Conservation (phyloP, 2,113 vertebrate species). For the Cololabis saira region DNA sequence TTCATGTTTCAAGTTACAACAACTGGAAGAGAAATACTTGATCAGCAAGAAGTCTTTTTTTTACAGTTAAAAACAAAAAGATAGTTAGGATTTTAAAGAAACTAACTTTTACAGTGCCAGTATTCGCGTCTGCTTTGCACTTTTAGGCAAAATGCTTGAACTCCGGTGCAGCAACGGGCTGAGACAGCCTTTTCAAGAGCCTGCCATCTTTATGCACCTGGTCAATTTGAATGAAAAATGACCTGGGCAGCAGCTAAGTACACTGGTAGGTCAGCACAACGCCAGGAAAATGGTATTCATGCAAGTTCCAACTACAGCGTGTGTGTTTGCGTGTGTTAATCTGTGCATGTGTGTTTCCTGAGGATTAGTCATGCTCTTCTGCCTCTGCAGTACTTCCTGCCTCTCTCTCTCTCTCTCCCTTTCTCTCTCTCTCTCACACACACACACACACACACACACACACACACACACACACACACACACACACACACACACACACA, state of each 20-base stretch:
- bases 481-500: constrained; percentile 35
- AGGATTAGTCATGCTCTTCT: constrained; percentile 75
- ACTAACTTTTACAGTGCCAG: constrained; percentile 23
- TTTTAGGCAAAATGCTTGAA: constrained; percentile 49
- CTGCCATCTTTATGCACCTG: constrained; percentile 76
- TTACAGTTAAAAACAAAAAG: constrained; percentile 1
- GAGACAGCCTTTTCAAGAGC: constrained; percentile 64
- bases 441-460: not conserved
- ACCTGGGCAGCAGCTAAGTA: constrained; percentile 70
- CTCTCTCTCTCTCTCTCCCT: not conserved
- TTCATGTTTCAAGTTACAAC: too few relatives aligned
- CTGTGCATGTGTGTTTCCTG: constrained; percentile 47
- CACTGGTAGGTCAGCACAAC: constrained; percentile 73
- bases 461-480: constrained; percentile 29
- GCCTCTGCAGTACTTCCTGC: constrained; percentile 64
- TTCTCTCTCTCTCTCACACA: too few relatives aligned
- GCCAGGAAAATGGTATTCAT: constrained; percentile 63
- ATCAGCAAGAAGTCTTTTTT: constrained; percentile 5
- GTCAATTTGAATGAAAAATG: constrained; percentile 78
- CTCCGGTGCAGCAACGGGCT: constrained; percentile 35
- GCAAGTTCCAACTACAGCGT: constrained; percentile 55
- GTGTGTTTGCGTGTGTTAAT: constrained; percentile 35
- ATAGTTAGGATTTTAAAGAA: constrained; percentile 16
- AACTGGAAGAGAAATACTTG: not conserved
- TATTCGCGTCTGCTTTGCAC: constrained; percentile 37